Conservation (phyloP, 2,888 invertebrate genomes). For the Cantharis lateralis region DNA sequence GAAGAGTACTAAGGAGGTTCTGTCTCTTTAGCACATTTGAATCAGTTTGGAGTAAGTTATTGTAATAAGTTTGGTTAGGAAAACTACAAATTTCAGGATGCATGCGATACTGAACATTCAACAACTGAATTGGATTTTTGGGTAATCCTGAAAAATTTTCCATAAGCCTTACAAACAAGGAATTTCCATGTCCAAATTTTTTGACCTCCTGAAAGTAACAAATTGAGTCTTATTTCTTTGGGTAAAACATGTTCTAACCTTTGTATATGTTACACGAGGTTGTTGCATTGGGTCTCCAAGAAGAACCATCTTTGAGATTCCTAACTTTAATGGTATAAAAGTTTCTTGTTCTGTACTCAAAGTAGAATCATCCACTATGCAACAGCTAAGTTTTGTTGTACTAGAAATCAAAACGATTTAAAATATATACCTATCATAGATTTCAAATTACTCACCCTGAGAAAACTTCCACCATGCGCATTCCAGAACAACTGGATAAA, state of each 20-base stretch:
- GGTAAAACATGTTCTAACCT: constrained; percentile 56
- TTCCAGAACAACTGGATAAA: constrained; percentile 60
- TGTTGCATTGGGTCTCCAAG: constrained; percentile 89
- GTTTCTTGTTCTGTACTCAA: constrained; percentile 85
- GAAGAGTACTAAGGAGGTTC: too few species aligned
- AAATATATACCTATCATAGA: not conserved
- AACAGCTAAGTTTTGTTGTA: constrained; percentile 59
- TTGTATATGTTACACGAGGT: constrained; percentile 78
- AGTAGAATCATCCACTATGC: constrained; percentile 87
- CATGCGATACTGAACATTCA: constrained; percentile 85
- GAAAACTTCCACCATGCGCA: constrained; percentile 37
- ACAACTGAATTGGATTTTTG: constrained; percentile 58
- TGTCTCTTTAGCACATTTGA: not conserved
- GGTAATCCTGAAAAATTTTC: constrained; percentile 58
- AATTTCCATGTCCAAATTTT: constrained; percentile 70
- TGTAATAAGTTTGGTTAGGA: constrained; percentile 78
- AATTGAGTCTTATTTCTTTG: not conserved
- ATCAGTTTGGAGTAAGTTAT: constrained; percentile 50
- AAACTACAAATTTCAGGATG: constrained; percentile 77
- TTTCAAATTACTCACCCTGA: constrained; percentile 35
- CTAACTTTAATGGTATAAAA: constrained; percentile 77
- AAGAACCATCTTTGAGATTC: constrained; percentile 74
- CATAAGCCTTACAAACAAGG: constrained; percentile 77
- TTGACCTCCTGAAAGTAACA: constrained; percentile 66
- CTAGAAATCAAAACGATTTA: not conserved